Percentiles rank a stretch among this genome's conserved stretches.
Conservation (phyloP, 2,113 vertebrate species). For the Apodemus speciosus region DNA sequence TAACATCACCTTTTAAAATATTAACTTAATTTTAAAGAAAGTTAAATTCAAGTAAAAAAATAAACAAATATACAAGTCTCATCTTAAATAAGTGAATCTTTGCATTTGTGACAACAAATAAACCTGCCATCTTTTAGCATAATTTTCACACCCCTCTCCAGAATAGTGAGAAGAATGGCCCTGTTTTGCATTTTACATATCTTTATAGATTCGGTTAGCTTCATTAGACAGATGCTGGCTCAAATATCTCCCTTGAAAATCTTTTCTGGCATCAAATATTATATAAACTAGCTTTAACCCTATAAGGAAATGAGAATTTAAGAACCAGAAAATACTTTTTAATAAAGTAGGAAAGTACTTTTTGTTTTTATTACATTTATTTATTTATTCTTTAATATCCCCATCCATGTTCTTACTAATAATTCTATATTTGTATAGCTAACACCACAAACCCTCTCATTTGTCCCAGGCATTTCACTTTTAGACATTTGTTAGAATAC, state of each 20-base stretch:
- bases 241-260: not conserved
- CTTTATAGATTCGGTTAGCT: constrained; percentile 10
- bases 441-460: not conserved
- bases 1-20: constrained; percentile 50
- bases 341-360: constrained; percentile 25
- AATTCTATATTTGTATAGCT: constrained; percentile 36
- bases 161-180: not conserved
- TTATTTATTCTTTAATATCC: not conserved
- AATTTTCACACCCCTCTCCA: not conserved
- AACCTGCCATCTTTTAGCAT: not conserved
- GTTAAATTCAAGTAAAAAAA: constrained; percentile 17
- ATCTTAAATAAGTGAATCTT: constrained; percentile 29
- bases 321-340: not conserved
- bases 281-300: not conserved
- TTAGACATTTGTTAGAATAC: not conserved
- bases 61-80: constrained; percentile 11
- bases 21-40: constrained; percentile 30
- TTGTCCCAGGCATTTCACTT: not conserved
- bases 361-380: not conserved
- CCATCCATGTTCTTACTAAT: not conserved
- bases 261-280: not conserved
- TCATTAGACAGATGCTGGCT: not conserved
- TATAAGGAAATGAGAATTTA: not conserved
- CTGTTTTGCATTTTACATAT: constrained; percentile 6
- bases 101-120: constrained; percentile 17